Percentiles rank a stretch among this genome's conserved stretches.
Evolutionary conservation across 1,140 invertebrate genomes (phyloP).

Genomic region (Cherax destructor): DNA sequence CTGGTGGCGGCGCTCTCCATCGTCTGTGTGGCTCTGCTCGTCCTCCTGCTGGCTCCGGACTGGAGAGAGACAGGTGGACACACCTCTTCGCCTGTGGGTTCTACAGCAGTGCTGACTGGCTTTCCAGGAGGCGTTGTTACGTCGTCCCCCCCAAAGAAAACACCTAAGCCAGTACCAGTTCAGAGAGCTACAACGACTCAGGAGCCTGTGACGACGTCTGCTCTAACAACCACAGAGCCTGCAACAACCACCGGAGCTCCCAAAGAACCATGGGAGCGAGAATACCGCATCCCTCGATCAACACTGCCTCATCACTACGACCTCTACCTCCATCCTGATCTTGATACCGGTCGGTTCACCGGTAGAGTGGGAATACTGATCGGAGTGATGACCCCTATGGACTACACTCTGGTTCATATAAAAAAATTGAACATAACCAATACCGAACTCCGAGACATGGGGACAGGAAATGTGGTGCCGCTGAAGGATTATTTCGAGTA

Average conservation of each 20-base stretch:
- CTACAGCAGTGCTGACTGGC: not conserved
- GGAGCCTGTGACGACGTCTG: not conserved
- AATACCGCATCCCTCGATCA: constrained; percentile 80
- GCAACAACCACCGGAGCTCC: constrained; percentile 11
- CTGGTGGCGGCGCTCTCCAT: constrained; percentile 52
- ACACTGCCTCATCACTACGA: constrained; percentile 86
- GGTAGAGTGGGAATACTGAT: constrained; percentile 83
- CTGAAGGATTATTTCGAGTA: constrained; percentile 77
- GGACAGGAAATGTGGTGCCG: constrained; percentile 67
- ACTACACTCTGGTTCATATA: constrained; percentile 76
- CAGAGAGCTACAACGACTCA: not conserved
- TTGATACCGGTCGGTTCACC: constrained; percentile 82
- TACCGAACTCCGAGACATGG: constrained; percentile 63
- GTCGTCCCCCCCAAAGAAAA: not conserved
- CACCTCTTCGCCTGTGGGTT: not conserved
- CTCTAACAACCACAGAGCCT: not conserved
- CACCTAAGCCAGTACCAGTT: not conserved
- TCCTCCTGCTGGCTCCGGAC: constrained; percentile 60
- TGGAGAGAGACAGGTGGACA: constrained; percentile 25
- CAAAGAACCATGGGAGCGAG: constrained; percentile 74
- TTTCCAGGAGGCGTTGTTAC: not conserved
- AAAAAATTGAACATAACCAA: constrained; percentile 75
- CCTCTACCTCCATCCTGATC: constrained; percentile 84
- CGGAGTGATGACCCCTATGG: constrained; percentile 73
- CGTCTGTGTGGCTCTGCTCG: constrained; percentile 58